Conservation (phyloP, 2,888 invertebrate genomes). For the Papilio elwesi region DNA sequence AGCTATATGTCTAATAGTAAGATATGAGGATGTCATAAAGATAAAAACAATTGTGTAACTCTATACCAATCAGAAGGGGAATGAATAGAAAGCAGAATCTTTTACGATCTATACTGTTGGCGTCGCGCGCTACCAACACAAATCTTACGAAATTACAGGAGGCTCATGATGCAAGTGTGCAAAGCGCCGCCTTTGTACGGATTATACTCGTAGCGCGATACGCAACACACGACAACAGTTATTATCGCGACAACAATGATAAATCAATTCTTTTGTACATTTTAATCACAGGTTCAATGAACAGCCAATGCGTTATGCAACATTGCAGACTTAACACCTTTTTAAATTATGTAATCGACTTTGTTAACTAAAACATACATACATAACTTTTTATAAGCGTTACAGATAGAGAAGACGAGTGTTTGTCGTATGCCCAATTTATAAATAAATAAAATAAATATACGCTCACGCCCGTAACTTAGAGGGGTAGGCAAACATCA, state of each 20-base stretch:
- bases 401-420: background rate
- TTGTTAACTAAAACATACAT: conserved; percentile 15
- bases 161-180: conserved; percentile 14
- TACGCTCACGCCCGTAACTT: too few species aligned
- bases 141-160: conserved; percentile 13
- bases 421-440: conserved; percentile 3
- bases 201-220: conserved; percentile 29
- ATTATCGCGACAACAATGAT: conserved; percentile 36
- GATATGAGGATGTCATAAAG: background rate
- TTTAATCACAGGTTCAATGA: conserved; percentile 23
- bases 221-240: conserved; percentile 24
- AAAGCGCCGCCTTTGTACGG: conserved; percentile 28
- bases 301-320: conserved; percentile 13
- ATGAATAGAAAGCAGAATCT: conserved; percentile 2
- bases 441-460: too few species aligned
- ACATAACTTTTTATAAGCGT: background rate
- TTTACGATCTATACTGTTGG: background rate
- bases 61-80: background rate
- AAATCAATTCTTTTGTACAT: conserved; percentile 40
- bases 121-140: background rate
- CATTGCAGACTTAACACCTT: background rate
- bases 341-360: conserved; percentile 29
- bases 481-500: too few species aligned
- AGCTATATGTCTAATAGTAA: too few species aligned
- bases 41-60: background rate